Evolutionary conservation across 2,797 vertebrate genomes (phyloP).

Genomic region (Anas bernieri): DNA sequence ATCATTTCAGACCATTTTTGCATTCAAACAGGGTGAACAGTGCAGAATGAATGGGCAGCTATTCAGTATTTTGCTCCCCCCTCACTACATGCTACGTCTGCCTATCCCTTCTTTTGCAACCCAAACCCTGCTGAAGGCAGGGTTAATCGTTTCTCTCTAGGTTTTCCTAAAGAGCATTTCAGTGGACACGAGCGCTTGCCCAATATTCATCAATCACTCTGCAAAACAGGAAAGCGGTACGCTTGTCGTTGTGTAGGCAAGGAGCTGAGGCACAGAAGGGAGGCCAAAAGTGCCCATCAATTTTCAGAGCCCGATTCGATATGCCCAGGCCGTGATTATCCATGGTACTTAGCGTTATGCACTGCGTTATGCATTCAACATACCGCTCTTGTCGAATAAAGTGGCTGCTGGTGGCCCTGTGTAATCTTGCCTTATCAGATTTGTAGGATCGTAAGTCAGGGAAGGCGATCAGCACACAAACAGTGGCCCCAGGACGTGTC

Average conservation of each 20-base stretch:
- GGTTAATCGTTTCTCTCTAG: background rate
- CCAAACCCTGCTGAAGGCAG: background rate
- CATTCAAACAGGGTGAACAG: background rate
- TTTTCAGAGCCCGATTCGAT: background rate
- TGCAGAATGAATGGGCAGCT: background rate
- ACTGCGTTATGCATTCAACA: background rate
- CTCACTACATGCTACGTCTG: background rate
- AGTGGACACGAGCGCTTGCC: background rate
- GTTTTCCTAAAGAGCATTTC: background rate
- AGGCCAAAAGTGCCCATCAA: slow-evolving; percentile 43
- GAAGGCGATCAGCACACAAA: background rate
- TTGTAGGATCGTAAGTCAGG: background rate
- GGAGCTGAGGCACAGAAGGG: background rate
- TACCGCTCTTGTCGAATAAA: background rate
- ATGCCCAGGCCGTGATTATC: slow-evolving; percentile 11
- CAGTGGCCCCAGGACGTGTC: background rate
- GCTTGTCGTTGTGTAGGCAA: background rate
- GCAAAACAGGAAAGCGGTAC: background rate
- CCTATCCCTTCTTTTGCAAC: background rate
- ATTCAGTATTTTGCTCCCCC: background rate
- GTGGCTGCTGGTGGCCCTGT: background rate
- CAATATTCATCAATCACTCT: background rate
- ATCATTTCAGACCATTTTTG: background rate
- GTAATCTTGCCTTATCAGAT: background rate
- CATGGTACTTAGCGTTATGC: background rate